Base-by-base conservation (phyloP, 2,888 invertebrate species). In the Tetrapedia diversipes region DNA sequence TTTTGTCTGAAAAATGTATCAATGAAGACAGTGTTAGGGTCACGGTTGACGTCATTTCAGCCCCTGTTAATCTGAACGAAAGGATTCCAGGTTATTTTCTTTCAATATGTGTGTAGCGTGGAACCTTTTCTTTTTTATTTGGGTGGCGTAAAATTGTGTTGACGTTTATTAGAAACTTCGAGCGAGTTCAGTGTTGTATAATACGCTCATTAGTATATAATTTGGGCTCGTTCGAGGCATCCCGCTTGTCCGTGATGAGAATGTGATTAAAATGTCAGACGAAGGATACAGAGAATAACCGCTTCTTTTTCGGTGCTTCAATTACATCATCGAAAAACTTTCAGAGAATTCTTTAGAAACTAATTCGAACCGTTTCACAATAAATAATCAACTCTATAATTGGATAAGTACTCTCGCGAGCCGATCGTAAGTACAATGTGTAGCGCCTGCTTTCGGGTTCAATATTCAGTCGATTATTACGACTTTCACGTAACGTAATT, bases 241-340 rank as follows among this genome's bases (percentile, higher is more conserved):
- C 22, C 11, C 11, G 34, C 8, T 32, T 45, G 32, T n/a, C 32
- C 60, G 6, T n/a, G n/a, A n/a, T n/a, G 8, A 7, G 45, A 60
- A 29, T 59, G 29, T n/a, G 43, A 59, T 32, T 43, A 29, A 43
- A 59, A 59, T 27, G 41, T 41, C 27, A 41, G 14, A 7, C 14
- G 39, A 29, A 59, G 27, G 41, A 41, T 59, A n/a, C n/a, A 4
- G 11, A 14, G 41, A n/a, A 43, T 43, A 29, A 29, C 41, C 14
- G 54, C 22, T 1, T 27, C 19, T 14, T 59, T 59, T 41, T 41
- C n/a, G 19, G 10, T 29, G 19, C 8, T 41, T 41, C 59, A 32
- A 43, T 59, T 59, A 59, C 59, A 19, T 43, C 59, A 59, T 14
- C 27, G 29, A 14, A 43, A 29, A n/a, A 41, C 27, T 34, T 34